Base-by-base conservation (phyloP, 1,140 invertebrate genomes). In the Harlomillsia oculata region DNA sequence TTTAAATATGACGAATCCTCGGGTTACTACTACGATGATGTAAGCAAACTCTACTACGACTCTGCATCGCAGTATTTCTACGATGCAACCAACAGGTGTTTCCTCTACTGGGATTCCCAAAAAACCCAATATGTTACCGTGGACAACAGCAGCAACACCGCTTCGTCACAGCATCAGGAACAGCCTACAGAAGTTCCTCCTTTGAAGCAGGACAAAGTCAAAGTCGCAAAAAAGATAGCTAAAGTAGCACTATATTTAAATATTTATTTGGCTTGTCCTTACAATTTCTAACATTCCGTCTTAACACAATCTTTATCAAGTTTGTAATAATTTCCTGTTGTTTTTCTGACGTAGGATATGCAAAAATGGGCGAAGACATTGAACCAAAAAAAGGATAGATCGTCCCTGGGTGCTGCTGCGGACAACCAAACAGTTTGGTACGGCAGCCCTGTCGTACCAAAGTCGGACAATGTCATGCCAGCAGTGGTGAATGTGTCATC, bases 151-250 rank as follows among this genome's bases (percentile, higher is more conserved):
- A 61, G 64, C 43, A 57, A 28, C 29, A 57, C 60, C 49, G 11
- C 44, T 30, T 48, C 18, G 23, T 48, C 13, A 58, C 29, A 46
- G 54, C 55, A 29, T 34, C 50, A 44, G 52, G 37, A 23, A 77
- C 76, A 60, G 74, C 74, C 32, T 83, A 80, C 36, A 59, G 69
- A 76, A n/a, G n/a, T n/a, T n/a, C n/a, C n/a, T n/a, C 55, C 61
- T 61, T 65, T 69, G 37, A 74, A 87, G 63, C 82, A 87, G 49
- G 89, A 93, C 64, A 93, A 97, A 76, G 89, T 92, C 0, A 97
- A 96, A 75, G 90, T 95, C 14, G 95, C 95, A 1, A 96, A 97
- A 69, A 95, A 96, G 73, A 97, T 98, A 66, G 93, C 92, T 0
- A 97, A 97, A 74, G 86, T 81, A 54, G 26, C 8, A 48, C n/a